Conservation (phyloP, 2,113 vertebrate species). For the Ovibos moschatus region DNA sequence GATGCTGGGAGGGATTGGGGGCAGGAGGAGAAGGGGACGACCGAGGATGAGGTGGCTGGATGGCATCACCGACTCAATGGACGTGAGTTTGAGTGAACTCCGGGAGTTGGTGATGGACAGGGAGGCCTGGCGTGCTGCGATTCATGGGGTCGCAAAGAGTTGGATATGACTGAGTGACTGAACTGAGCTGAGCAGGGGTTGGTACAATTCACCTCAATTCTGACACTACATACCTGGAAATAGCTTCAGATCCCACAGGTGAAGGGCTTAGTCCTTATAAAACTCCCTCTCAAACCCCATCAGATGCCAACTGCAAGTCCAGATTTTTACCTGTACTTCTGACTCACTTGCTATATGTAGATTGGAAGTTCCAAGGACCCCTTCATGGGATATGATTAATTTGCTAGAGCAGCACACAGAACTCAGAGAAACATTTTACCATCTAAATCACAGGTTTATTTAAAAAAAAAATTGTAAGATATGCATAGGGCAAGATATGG, state of each 20-base stretch:
- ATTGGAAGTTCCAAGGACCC: neutral
- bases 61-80: too few species aligned
- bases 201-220: neutral
- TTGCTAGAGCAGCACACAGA: neutral
- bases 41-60: too few species aligned
- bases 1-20: too few species aligned
- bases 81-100: too few species aligned
- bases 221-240: neutral
- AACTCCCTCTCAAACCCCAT: neutral
- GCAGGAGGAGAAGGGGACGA: too few species aligned
- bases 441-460: neutral
- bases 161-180: too few species aligned
- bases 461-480: neutral
- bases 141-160: too few species aligned
- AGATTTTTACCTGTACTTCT: neutral
- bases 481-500: neutral
- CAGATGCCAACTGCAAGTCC: neutral
- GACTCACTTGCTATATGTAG: neutral
- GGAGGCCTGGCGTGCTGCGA: too few species aligned
- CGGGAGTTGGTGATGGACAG: too few species aligned
- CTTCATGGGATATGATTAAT: neutral
- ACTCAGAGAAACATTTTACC: neutral
- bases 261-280: neutral
- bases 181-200: neutral
- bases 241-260: neutral